A percentile compares a stretch with the other conserved stretches of the same genome.
Conservation (phyloP, 2,888 invertebrate species). For the Epistrophe grossulariae region DNA sequence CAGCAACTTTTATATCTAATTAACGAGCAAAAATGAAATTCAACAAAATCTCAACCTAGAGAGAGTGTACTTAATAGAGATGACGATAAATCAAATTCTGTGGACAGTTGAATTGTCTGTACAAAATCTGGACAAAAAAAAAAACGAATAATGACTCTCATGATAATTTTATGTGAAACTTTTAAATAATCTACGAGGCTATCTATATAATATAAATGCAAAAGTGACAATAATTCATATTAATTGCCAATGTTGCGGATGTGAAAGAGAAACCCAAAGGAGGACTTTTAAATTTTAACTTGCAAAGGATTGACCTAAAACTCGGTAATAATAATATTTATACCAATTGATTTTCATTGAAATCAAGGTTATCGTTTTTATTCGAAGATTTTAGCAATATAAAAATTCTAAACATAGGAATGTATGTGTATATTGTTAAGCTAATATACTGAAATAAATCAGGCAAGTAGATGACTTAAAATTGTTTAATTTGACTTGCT, state of each 20-base stretch:
- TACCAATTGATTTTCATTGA: too few relatives aligned
- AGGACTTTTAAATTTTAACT: background rate
- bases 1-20: constrained; percentile 48
- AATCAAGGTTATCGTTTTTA: too few relatives aligned
- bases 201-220: constrained; percentile 33
- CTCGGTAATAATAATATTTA: too few relatives aligned
- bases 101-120: constrained; percentile 55
- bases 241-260: constrained; percentile 50
- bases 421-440: too few relatives aligned
- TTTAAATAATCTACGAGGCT: constrained; percentile 53
- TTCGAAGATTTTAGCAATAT: too few relatives aligned
- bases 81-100: constrained; percentile 60
- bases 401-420: too few relatives aligned
- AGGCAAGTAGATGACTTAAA: too few relatives aligned
- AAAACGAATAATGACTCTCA: constrained; percentile 59
- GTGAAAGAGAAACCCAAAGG: background rate
- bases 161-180: constrained; percentile 53
- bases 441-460: too few relatives aligned
- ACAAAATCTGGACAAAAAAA: constrained; percentile 44
- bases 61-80: too few relatives aligned
- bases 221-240: constrained; percentile 72
- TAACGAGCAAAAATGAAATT: constrained; percentile 42
- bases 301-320: too few relatives aligned
- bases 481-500: too few relatives aligned
- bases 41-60: too few relatives aligned